phyloP scores from a whole-genome alignment of 2,888 invertebrate genomes.

The Halictus ligatus region DNA sequence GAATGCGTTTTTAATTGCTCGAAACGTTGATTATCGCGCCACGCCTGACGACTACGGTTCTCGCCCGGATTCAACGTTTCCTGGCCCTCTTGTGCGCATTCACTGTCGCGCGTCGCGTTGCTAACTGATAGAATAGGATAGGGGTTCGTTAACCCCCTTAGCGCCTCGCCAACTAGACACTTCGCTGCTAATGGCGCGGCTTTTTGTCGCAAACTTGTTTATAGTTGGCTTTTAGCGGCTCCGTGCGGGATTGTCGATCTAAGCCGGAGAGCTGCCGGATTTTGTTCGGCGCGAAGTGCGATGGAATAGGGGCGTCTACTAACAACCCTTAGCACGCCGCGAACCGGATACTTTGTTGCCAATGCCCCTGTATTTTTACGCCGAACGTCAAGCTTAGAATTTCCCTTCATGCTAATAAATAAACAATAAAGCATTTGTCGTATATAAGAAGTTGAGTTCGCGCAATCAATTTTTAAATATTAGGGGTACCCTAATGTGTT shows the following conservation, averaged over 20 bases:
- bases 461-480: no score
- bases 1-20: conserved; percentile 6
- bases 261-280: background rate
- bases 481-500: no score
- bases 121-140: background rate
- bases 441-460: no score
- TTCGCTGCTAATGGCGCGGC: background rate
- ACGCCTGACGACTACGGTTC: no score
- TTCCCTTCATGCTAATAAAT: no score
- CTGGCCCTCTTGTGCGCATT: background rate
- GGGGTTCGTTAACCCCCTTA: conserved; percentile 5
- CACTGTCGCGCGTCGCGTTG: background rate
- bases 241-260: background rate
- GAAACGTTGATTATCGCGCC: background rate
- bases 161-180: background rate
- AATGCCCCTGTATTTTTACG: background rate
- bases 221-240: background rate
- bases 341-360: background rate
- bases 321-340: background rate
- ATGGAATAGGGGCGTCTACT: background rate
- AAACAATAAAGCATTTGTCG: no score
- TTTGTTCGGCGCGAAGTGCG: background rate
- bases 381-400: no score
- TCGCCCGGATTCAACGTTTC: background rate
- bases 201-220: background rate